Evolutionary conservation across 2,113 vertebrate genomes (phyloP).

Genomic region (Gymnobelideus leadbeateri): DNA sequence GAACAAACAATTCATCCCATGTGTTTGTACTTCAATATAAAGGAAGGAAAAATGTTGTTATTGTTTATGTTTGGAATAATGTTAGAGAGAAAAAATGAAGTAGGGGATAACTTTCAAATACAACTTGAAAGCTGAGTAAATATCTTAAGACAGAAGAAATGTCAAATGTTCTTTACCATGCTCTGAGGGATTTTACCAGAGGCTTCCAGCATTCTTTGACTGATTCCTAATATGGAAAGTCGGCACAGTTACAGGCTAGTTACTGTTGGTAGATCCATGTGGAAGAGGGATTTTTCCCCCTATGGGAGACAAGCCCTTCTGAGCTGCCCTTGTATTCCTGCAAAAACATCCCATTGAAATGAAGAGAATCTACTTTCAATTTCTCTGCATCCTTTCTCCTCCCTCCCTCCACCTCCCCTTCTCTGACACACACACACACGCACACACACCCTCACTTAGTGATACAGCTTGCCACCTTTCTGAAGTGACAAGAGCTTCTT

Average conservation of each 20-base stretch:
- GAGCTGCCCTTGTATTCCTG: conserved; percentile 52
- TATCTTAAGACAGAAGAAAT: conserved; percentile 54
- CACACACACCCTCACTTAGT: conserved; percentile 17
- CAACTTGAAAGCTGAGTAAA: conserved; percentile 54
- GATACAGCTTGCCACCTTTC: conserved; percentile 51
- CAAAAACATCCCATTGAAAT: conserved; percentile 45
- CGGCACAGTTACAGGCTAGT: conserved; percentile 74
- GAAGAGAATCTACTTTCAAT: conserved; percentile 56
- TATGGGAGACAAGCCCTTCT: conserved; percentile 55
- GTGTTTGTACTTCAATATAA: conserved; percentile 63
- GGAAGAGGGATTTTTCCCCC: conserved; percentile 59
- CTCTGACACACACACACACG: not conserved
- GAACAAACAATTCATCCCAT: conserved; percentile 65
- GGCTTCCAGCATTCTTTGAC: conserved; percentile 74
- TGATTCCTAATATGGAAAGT: conserved; percentile 78
- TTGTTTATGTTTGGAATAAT: conserved; percentile 50
- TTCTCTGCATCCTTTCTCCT: conserved; percentile 55
- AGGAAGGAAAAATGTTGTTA: conserved; percentile 41
- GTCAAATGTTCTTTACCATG: conserved; percentile 56
- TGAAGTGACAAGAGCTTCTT: conserved; percentile 65
- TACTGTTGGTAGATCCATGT: conserved; percentile 71
- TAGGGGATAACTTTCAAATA: conserved; percentile 65
- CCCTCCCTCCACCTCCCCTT: not conserved
- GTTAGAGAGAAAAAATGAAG: conserved; percentile 27
- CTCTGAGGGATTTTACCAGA: conserved; percentile 68